Evolutionary conservation across 1,140 invertebrate species (phyloP).

Genomic region (Argopecten irradians): DNA sequence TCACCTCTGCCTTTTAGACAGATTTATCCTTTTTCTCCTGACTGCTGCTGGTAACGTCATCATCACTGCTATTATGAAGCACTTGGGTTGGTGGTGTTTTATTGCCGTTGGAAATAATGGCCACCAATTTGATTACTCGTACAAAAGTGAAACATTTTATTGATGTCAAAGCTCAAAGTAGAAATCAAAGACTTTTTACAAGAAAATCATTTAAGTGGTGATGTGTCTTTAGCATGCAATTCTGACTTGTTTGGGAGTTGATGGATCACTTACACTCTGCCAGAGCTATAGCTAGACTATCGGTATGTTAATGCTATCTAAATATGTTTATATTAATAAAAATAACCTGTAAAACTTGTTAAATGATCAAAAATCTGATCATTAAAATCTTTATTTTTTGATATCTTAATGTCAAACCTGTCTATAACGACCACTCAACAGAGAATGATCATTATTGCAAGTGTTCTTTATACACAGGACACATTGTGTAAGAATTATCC

Average conservation of each 20-base stretch:
- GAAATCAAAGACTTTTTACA: neutral
- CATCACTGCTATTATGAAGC: neutral
- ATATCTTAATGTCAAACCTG: too few species aligned
- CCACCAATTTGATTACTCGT: neutral
- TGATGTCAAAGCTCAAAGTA: neutral
- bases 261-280: neutral
- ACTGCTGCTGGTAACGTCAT: neutral
- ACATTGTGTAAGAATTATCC: too few species aligned
- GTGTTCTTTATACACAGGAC: too few species aligned
- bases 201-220: neutral
- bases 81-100: neutral
- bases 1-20: neutral
- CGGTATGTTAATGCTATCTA: too few species aligned
- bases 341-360: too few species aligned
- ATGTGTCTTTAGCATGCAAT: neutral
- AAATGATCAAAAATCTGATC: too few species aligned
- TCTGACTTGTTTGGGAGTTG: neutral
- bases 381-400: too few species aligned
- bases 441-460: too few species aligned
- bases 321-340: too few species aligned
- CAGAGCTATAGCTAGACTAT: too few species aligned
- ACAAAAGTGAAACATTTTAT: neutral
- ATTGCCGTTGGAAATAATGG: neutral
- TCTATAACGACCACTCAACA: too few species aligned
- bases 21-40: neutral